A percentile compares a stretch with the other conserved stretches of the same genome.
These are phyloP conservation scores for Acanthochromis polyacanthus DNA, from an alignment of 2,113 vertebrate species.

Conservation along the genomic window DNA sequence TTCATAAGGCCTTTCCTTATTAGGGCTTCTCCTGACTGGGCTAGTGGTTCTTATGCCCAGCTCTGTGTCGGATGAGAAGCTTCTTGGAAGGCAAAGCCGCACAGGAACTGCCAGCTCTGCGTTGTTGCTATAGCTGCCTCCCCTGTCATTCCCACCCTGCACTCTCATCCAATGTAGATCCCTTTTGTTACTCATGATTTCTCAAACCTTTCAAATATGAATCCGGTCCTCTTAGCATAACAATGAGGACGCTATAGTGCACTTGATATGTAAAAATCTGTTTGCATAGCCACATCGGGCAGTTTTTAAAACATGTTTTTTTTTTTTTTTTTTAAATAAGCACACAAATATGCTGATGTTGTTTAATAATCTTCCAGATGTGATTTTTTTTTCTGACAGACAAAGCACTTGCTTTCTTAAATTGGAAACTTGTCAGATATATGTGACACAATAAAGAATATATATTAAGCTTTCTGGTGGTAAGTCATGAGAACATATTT, in stretches of 20 bases:
- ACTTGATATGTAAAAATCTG: conserved; percentile 54
- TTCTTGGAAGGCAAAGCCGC: conserved; percentile 70
- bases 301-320: conserved; percentile 27
- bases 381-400: background rate
- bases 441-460: background rate
- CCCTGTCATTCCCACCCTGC: conserved; percentile 51
- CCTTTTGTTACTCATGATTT: conserved; percentile 74
- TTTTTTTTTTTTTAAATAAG: too few species aligned
- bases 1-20: conserved; percentile 85
- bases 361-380: conserved; percentile 2
- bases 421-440: background rate
- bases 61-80: conserved; percentile 81
- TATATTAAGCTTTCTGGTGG: background rate
- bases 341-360: background rate
- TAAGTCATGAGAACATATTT: background rate
- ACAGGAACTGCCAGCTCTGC: conserved; percentile 63
- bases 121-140: conserved; percentile 45
- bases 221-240: conserved; percentile 70
- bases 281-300: conserved; percentile 51
- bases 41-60: conserved; percentile 71
- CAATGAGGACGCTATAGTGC: conserved; percentile 57
- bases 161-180: conserved; percentile 45
- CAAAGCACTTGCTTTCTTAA: conserved; percentile 6
- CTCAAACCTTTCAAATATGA: conserved; percentile 60
- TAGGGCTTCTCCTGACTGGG: conserved; percentile 81